Percentiles rank a stretch among this genome's conserved stretches.
Evolutionary conservation across 2,113 vertebrate genomes (phyloP).

Genomic region (Lophochroa leadbeateri): DNA sequence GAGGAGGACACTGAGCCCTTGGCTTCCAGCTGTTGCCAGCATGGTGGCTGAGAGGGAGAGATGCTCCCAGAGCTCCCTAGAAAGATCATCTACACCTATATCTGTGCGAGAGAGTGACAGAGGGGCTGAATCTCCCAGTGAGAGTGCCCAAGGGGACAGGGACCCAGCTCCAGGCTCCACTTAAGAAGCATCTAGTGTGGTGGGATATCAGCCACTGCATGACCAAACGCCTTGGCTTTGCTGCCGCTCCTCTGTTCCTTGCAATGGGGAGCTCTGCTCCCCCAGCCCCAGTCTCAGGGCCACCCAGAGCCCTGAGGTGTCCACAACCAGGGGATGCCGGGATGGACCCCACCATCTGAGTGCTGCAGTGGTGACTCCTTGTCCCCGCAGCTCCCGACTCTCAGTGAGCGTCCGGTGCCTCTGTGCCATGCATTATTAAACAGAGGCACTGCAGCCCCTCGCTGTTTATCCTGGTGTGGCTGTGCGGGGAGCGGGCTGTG

Average conservation of each 20-base stretch:
- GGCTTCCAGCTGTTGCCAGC: not conserved
- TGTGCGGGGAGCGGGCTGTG: not conserved
- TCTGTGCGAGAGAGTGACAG: not conserved
- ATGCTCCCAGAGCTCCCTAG: not conserved
- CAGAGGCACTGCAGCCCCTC: slow-evolving; percentile 46
- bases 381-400: not conserved
- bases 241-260: not conserved
- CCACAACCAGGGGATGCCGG: fast-evolving
- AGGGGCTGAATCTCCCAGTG: not conserved
- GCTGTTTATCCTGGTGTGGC: not conserved
- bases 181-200: not conserved
- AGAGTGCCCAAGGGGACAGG: not conserved
- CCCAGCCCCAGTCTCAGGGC: not conserved
- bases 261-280: not conserved
- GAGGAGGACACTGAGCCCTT: fast-evolving
- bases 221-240: not conserved
- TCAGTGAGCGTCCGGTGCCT: not conserved
- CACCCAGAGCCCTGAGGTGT: not conserved
- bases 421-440: slow-evolving; percentile 49
- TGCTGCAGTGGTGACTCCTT: not conserved
- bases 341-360: not conserved
- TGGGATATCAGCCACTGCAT: fast-evolving
- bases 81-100: not conserved
- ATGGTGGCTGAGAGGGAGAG: not conserved
- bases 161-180: not conserved